Percentiles rank a stretch among this genome's conserved stretches.
Conservation (phyloP, 2,113 vertebrate genomes). For the Phrynosoma platyrhinos region DNA sequence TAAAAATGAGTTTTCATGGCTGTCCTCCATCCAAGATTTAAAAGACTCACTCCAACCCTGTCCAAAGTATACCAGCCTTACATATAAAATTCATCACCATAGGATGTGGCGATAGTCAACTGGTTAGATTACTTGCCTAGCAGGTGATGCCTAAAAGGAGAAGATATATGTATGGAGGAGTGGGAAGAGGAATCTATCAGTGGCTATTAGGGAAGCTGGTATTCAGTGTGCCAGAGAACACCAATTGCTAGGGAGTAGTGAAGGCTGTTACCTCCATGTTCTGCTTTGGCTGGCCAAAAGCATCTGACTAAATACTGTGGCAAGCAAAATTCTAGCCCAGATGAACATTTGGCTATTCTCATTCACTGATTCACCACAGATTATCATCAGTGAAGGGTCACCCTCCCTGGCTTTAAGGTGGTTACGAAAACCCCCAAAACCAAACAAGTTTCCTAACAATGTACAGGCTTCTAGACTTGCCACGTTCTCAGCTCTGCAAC, state of each 20-base stretch:
- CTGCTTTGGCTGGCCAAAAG: neutral
- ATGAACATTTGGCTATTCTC: neutral
- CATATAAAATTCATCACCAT: neutral
- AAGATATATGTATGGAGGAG: too few species aligned
- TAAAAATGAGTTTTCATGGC: neutral
- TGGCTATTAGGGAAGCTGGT: neutral
- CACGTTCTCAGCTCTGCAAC: neutral
- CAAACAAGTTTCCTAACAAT: neutral
- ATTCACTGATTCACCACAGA: neutral
- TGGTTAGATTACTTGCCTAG: neutral
- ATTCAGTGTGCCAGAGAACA: neutral
- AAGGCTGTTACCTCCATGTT: neutral
- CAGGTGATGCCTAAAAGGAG: neutral
- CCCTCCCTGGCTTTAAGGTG: neutral
- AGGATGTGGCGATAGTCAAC: neutral
- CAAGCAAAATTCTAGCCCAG: neutral
- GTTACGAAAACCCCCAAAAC: too few species aligned
- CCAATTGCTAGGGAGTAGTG: neutral
- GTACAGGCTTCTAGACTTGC: neutral
- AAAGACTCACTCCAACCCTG: neutral
- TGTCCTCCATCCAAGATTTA: neutral
- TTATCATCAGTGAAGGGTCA: slow-evolving; percentile 6
- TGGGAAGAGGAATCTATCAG: neutral
- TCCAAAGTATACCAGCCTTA: neutral
- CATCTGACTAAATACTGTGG: neutral